Evolutionary conservation across 1,140 invertebrate genomes (phyloP).

Genomic region (Penaeus indicus): DNA sequence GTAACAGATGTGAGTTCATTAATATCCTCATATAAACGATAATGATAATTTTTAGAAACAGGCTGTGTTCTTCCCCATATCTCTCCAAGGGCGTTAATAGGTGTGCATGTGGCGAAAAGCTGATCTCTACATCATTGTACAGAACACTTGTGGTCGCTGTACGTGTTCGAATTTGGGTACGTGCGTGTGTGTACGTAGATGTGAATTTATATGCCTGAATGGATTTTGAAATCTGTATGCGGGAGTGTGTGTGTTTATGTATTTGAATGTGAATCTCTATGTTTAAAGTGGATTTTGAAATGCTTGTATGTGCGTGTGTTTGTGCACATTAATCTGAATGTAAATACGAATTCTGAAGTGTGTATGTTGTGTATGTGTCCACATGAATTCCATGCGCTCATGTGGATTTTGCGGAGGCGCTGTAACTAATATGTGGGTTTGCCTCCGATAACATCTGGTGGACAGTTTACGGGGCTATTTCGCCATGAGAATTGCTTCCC

Average conservation of each 20-base stretch:
- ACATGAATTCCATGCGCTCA: background rate
- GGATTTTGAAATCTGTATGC: constrained; percentile 7
- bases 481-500: too few species aligned
- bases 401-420: background rate
- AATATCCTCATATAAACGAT: too few species aligned
- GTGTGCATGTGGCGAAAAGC: too few species aligned
- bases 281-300: background rate
- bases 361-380: constrained; percentile 21
- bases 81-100: too few species aligned
- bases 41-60: too few species aligned
- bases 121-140: too few species aligned
- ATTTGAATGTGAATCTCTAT: background rate
- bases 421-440: background rate
- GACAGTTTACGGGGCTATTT: too few species aligned
- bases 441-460: background rate
- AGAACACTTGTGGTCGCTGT: background rate
- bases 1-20: too few species aligned
- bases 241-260: constrained; percentile 9
- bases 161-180: background rate
- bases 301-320: constrained; percentile 19
- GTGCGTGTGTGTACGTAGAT: constrained; percentile 6
- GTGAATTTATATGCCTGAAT: background rate
- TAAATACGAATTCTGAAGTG: background rate
- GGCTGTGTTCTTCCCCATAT: too few species aligned
- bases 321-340: background rate